Conservation (phyloP, 2,797 vertebrate genomes). For the Poecile montanus region DNA sequence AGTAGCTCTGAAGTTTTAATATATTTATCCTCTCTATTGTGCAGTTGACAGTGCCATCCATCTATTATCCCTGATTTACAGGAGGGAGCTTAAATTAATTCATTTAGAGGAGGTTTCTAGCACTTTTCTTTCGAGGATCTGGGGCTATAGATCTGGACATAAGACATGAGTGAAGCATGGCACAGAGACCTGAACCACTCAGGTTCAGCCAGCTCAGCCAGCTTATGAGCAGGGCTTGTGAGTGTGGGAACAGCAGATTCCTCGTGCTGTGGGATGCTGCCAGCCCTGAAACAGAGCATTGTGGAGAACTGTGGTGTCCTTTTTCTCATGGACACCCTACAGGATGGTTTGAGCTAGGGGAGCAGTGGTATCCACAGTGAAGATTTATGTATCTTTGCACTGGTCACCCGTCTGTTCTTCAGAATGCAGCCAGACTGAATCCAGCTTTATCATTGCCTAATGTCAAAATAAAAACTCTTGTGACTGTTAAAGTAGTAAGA, state of each 20-base stretch:
- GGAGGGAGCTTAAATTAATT: neutral
- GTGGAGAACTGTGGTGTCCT: fast-evolving
- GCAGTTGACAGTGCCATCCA: neutral
- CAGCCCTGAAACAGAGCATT: neutral
- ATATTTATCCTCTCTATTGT: neutral
- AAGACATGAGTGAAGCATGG: neutral
- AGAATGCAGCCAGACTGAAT: neutral
- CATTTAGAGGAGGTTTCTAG: neutral
- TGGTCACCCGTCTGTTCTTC: neutral
- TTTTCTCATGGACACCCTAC: neutral
- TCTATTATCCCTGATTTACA: neutral
- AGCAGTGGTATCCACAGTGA: fast-evolving
- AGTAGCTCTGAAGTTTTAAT: neutral
- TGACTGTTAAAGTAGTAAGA: neutral
- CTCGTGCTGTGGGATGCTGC: neutral
- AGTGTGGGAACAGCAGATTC: neutral
- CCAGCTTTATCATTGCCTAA: neutral
- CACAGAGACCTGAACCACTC: neutral
- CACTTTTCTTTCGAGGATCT: neutral
- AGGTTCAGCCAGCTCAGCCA: neutral
- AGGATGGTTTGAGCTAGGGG: neutral
- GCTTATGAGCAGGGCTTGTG: neutral
- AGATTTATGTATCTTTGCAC: neutral
- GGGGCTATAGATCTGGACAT: neutral
- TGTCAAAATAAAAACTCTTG: neutral